A percentile compares a stretch with the other conserved stretches of the same genome.
These are phyloP conservation scores for Lycaena phlaeas DNA, from an alignment of 2,888 invertebrate genomes.

Conservation along the genomic window DNA sequence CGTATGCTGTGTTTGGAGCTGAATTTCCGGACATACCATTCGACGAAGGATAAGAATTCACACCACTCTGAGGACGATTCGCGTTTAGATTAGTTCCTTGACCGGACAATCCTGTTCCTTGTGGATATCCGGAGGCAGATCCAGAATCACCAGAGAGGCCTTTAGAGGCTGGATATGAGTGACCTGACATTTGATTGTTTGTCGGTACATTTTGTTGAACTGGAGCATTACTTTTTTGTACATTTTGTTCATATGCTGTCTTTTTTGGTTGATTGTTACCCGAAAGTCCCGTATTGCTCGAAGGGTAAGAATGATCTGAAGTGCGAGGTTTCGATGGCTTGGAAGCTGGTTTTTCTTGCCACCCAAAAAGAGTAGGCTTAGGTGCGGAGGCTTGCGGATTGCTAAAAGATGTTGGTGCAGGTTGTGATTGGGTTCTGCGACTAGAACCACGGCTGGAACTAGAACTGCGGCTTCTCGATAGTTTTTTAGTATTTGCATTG, in stretches of 20 bases:
- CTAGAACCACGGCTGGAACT: conserved; percentile 45
- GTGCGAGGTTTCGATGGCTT: conserved; percentile 37
- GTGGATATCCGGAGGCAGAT: conserved; percentile 26
- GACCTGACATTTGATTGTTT: conserved; percentile 27
- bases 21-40: conserved; percentile 43
- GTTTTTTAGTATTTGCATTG: conserved; percentile 38
- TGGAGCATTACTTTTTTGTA: conserved; percentile 43
- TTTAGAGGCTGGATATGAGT: conserved; percentile 48
- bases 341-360: conserved; percentile 51
- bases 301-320: conserved; percentile 50
- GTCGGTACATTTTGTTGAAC: conserved; percentile 28
- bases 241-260: conserved; percentile 41
- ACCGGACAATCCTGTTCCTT: conserved; percentile 24
- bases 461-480: conserved; percentile 50
- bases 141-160: conserved; percentile 45
- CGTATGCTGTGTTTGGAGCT: conserved; percentile 19
- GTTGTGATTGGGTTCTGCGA: conserved; percentile 43
- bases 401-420: conserved; percentile 54
- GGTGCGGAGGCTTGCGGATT: conserved; percentile 40
- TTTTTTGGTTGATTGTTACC: conserved; percentile 40
- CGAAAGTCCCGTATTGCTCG: conserved; percentile 48
- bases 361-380: conserved; percentile 47
- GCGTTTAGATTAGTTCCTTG: conserved; percentile 5
- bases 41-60: conserved; percentile 38
- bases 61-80: conserved; percentile 11